Conservation (phyloP, 2,888 invertebrate genomes). For the Tridacna crocea region DNA sequence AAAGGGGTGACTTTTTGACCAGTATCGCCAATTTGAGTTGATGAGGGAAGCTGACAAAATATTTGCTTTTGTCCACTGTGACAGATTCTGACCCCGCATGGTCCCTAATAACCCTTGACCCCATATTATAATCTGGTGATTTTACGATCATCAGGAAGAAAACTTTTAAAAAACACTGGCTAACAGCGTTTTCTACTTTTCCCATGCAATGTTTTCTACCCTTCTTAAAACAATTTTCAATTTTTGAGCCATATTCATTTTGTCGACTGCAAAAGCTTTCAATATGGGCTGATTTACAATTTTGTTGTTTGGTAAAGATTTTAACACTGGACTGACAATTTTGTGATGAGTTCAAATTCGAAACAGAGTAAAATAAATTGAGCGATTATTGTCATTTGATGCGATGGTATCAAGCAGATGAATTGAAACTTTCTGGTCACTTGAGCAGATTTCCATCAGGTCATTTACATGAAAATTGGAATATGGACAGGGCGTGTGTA, state of each 20-base stretch:
- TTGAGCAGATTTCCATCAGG: slow-evolving; percentile 14
- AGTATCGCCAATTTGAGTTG: not conserved
- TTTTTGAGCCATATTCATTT: too few relatives aligned
- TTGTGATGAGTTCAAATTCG: not conserved
- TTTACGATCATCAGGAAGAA: too few relatives aligned
- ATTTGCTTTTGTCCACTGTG: slow-evolving; percentile 5
- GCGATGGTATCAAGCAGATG: slow-evolving; percentile 17
- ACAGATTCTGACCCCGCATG: not conserved
- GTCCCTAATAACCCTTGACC: not conserved
- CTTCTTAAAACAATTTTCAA: too few relatives aligned
- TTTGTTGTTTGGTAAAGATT: too few relatives aligned
- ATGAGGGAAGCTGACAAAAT: slow-evolving; percentile 8
- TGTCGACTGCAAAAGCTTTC: too few relatives aligned
- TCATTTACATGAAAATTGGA: slow-evolving; percentile 10
- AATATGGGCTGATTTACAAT: too few relatives aligned
- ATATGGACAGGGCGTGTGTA: not conserved
- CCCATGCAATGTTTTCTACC: too few relatives aligned
- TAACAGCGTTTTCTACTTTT: too few relatives aligned
- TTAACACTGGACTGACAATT: too few relatives aligned
- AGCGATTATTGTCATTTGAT: slow-evolving; percentile 29
- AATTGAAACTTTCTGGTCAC: slow-evolving; percentile 21
- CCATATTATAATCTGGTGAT: too few relatives aligned
- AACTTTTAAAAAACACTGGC: too few relatives aligned
- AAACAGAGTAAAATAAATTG: slow-evolving; percentile 24
- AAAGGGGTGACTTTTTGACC: slow-evolving; percentile 7